These are phyloP conservation scores for Chaitophorus viminalis DNA, from an alignment of 2,888 invertebrate species.

Conservation along the genomic window DNA sequence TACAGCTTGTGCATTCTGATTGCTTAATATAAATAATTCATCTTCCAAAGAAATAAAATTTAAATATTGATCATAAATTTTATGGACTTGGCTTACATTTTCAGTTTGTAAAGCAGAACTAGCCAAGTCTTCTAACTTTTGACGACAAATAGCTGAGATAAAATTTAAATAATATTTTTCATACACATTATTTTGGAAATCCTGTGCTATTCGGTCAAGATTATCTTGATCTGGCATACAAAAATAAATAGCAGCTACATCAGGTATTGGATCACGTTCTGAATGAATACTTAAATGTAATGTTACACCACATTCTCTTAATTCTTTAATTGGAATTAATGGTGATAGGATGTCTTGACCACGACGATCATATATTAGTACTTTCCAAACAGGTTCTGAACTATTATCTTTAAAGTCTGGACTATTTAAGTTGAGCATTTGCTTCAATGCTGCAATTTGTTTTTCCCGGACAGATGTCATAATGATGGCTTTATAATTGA, in stretches of 20 bases:
- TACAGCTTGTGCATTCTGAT: constrained; percentile 88
- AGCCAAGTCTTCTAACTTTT: constrained; percentile 94
- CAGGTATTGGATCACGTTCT: constrained; percentile 92
- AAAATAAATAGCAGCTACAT: constrained; percentile 98
- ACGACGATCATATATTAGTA: constrained; percentile 92
- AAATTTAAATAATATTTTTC: constrained; percentile 97
- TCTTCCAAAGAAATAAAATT: constrained; percentile 98
- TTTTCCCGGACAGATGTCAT: constrained; percentile 62
- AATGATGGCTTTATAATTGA: constrained; percentile 17
- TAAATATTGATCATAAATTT: constrained; percentile 97
- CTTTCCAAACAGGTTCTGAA: constrained; percentile 94
- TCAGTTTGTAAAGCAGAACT: constrained; percentile 90
- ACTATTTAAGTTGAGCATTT: constrained; percentile 94
- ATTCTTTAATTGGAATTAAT: constrained; percentile 92
- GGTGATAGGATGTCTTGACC: constrained; percentile 99
- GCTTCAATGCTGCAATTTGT: constrained; percentile 77
- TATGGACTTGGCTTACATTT: constrained; percentile 90
- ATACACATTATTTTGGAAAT: constrained; percentile 87
- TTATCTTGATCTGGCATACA: constrained; percentile 97
- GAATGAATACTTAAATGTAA: constrained; percentile 94
- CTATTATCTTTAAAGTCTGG: constrained; percentile 79
- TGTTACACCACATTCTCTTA: constrained; percentile 95
- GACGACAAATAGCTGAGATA: constrained; percentile 92
- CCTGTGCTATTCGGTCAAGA: constrained; percentile 90
- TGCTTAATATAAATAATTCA: constrained; percentile 93